These are phyloP conservation scores for Mormyrus proboscirostris DNA, from an alignment of 2,797 vertebrate genomes.

Conservation along the genomic window DNA sequence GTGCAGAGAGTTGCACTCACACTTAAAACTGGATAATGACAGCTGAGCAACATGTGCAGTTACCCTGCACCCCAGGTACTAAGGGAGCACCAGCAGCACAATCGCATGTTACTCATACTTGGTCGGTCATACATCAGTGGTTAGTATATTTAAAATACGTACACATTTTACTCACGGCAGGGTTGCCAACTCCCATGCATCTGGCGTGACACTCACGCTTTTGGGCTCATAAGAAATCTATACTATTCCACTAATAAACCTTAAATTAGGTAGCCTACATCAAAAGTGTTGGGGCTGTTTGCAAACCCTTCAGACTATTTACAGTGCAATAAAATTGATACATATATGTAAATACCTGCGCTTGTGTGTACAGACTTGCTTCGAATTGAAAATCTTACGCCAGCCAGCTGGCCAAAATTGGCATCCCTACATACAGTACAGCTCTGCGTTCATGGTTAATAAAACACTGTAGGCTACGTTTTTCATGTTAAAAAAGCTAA, in stretches of 20 bases:
- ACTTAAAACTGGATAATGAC: neutral
- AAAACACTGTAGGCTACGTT: neutral
- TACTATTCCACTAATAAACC: neutral
- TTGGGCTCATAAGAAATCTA: neutral
- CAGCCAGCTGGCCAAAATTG: neutral
- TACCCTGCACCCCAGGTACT: neutral
- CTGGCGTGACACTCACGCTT: neutral
- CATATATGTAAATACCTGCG: neutral
- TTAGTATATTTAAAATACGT: neutral
- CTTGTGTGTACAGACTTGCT: neutral
- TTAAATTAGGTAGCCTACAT: neutral
- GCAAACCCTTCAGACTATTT: neutral
- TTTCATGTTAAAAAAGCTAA: neutral
- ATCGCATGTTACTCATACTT: neutral
- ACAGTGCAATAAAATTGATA: neutral
- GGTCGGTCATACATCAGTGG: neutral
- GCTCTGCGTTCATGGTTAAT: neutral
- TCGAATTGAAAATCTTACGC: neutral
- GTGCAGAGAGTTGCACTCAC: neutral
- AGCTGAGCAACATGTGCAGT: neutral
- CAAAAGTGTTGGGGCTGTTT: neutral
- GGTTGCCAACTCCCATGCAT: neutral
- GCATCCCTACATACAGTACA: neutral
- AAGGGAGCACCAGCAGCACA: neutral
- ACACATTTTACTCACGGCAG: neutral